phyloP scores from a whole-genome alignment of 1,140 invertebrate genomes.

The Cotesia chilonis region DNA sequence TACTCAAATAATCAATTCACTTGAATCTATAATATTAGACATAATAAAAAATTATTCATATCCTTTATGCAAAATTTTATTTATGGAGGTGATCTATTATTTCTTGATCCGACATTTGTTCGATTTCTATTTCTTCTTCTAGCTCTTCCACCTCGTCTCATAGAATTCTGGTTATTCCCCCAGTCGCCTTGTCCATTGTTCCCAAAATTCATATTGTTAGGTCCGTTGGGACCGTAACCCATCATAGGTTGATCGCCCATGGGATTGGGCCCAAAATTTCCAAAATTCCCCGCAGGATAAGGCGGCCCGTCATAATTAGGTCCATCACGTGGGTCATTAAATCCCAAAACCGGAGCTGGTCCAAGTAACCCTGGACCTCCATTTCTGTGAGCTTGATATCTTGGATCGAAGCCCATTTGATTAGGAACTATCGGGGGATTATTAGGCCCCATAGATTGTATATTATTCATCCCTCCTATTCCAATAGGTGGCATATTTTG shows the following conservation, averaged over 20 bases:
- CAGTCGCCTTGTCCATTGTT: constrained; percentile 38
- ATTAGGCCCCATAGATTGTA: constrained; percentile 55
- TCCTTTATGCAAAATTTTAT: neutral
- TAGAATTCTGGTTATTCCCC: constrained; percentile 46
- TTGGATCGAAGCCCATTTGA: constrained; percentile 58
- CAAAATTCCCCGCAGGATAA: constrained; percentile 48
- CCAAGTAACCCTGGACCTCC: constrained; percentile 60
- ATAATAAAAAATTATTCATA: no score
- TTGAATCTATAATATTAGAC: no score
- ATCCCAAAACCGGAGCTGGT: constrained; percentile 54
- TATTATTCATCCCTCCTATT: constrained; percentile 62
- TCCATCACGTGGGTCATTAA: constrained; percentile 44
- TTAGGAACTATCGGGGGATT: constrained; percentile 40
- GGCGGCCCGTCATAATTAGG: constrained; percentile 48
- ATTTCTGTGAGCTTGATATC: constrained; percentile 54
- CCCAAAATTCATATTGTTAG: constrained; percentile 45
- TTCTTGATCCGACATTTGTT: constrained; percentile 46
- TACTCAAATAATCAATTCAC: no score
- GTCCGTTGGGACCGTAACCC: constrained; percentile 48
- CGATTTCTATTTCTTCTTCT: constrained; percentile 56
- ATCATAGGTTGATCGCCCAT: constrained; percentile 52
- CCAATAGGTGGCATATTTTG: constrained; percentile 51
- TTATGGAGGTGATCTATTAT: constrained; percentile 50
- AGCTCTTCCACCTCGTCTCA: constrained; percentile 51
- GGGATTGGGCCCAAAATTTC: constrained; percentile 48